Conservation (phyloP, 2,888 invertebrate species). For the Anticlea derivata region DNA sequence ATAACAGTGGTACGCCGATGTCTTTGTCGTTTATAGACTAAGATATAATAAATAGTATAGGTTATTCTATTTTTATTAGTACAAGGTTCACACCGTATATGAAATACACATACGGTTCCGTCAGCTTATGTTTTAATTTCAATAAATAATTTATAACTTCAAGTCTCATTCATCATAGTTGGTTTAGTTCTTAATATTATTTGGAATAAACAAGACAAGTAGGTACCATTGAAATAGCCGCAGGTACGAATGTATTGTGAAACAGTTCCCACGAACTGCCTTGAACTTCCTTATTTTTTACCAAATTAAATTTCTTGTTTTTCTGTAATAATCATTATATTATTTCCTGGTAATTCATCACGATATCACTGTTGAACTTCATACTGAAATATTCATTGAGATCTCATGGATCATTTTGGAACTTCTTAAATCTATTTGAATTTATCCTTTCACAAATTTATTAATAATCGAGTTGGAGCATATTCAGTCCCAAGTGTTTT, state of each 20-base stretch:
- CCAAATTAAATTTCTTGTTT: neutral
- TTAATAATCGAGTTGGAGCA: too few relatives aligned
- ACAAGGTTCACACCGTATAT: too few relatives aligned
- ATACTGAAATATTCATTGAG: too few relatives aligned
- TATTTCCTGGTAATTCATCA: neutral
- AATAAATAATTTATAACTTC: neutral
- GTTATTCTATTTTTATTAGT: too few relatives aligned
- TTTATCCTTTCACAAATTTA: too few relatives aligned
- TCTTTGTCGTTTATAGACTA: neutral
- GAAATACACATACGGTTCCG: neutral
- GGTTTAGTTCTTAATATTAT: constrained; percentile 5
- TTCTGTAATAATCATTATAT: neutral
- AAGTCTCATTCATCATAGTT: neutral
- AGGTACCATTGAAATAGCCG: neutral
- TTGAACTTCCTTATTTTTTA: neutral
- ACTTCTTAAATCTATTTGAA: too few relatives aligned
- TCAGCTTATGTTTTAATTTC: neutral
- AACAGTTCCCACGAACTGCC: constrained; percentile 1
- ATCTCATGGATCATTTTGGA: too few relatives aligned
- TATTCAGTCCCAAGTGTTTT: too few relatives aligned
- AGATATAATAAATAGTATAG: too few relatives aligned
- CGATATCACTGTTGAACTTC: neutral
- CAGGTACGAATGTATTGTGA: neutral
- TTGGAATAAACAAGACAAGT: neutral
- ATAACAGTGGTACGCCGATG: neutral